Evolutionary conservation across 2,797 vertebrate genomes (phyloP).

Genomic region (Sparidentex hasta): DNA sequence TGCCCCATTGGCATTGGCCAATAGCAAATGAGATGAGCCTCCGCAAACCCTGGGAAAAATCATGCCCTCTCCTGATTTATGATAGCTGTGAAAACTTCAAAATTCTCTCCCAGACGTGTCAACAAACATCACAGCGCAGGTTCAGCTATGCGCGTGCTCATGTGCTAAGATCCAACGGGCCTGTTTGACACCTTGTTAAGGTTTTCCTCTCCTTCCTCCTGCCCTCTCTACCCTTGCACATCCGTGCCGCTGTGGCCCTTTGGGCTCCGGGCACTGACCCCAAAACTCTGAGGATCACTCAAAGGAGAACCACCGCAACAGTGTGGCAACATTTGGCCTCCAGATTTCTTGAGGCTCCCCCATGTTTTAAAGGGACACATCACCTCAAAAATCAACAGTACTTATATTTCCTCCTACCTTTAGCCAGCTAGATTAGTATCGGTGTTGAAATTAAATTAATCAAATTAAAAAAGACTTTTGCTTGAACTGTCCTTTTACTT

Average conservation of each 20-base stretch:
- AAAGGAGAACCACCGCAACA: slow-evolving; percentile 62
- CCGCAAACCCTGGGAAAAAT: slow-evolving; percentile 83
- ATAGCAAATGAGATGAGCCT: slow-evolving; percentile 39
- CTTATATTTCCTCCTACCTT: too few species aligned
- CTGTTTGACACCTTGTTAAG: slow-evolving; percentile 83
- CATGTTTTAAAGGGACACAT: slow-evolving; percentile 38
- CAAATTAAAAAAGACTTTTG: too few species aligned
- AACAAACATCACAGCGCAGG: slow-evolving; percentile 85
- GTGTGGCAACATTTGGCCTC: slow-evolving; percentile 84
- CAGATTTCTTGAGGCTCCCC: slow-evolving; percentile 68
- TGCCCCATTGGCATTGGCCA: slow-evolving; percentile 29
- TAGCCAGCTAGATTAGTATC: too few species aligned
- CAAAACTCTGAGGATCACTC: slow-evolving; percentile 58
- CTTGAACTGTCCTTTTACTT: slow-evolving; percentile 28
- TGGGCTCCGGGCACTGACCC: slow-evolving; percentile 74
- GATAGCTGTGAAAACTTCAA: slow-evolving; percentile 80
- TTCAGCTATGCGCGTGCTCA: slow-evolving; percentile 72
- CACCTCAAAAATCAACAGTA: too few species aligned
- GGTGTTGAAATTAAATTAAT: too few species aligned
- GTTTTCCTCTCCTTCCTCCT: slow-evolving; percentile 69
- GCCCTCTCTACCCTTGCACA: slow-evolving; percentile 52
- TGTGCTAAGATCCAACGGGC: slow-evolving; percentile 75
- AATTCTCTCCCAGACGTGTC: slow-evolving; percentile 85
- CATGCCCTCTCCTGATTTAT: slow-evolving; percentile 79
- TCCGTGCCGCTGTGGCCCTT: slow-evolving; percentile 60